Percentiles rank a stretch among this genome's conserved stretches.
Evolutionary conservation across 2,888 invertebrate genomes (phyloP).

Genomic region (Celastrina argiolus): DNA sequence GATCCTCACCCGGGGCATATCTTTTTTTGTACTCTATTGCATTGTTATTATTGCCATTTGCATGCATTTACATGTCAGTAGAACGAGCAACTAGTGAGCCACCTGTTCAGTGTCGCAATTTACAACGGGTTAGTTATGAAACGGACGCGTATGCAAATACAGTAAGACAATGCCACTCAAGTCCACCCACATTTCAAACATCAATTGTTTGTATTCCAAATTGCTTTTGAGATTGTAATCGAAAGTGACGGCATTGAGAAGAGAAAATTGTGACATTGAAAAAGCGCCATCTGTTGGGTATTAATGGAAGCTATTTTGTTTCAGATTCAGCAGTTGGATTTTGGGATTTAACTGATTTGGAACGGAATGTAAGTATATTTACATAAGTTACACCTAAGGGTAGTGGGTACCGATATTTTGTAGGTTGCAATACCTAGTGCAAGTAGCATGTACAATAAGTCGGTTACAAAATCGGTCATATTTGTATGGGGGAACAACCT

Average conservation of each 20-base stretch:
- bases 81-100: constrained; percentile 26
- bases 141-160: constrained; percentile 29
- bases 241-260: constrained; percentile 4
- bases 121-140: constrained; percentile 25
- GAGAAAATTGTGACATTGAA: constrained; percentile 9
- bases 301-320: neutral
- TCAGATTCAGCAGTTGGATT: neutral
- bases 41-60: neutral
- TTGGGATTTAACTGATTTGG: neutral
- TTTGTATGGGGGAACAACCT: no score
- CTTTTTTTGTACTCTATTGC: constrained; percentile 41
- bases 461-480: no score
- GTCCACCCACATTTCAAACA: constrained; percentile 40
- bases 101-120: constrained; percentile 29
- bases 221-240: constrained; percentile 12
- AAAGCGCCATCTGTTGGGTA: constrained; percentile 5
- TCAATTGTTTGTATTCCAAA: constrained; percentile 25
- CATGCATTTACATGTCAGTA: constrained; percentile 19
- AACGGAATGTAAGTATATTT: neutral
- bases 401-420: no score
- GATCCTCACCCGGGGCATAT: constrained; percentile 89
- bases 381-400: neutral
- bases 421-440: no score
- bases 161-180: constrained; percentile 32
- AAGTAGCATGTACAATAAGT: no score